Base-by-base conservation (phyloP, 92 coral and sea anemone species). In the Epizoanthus illoricatus region DNA sequence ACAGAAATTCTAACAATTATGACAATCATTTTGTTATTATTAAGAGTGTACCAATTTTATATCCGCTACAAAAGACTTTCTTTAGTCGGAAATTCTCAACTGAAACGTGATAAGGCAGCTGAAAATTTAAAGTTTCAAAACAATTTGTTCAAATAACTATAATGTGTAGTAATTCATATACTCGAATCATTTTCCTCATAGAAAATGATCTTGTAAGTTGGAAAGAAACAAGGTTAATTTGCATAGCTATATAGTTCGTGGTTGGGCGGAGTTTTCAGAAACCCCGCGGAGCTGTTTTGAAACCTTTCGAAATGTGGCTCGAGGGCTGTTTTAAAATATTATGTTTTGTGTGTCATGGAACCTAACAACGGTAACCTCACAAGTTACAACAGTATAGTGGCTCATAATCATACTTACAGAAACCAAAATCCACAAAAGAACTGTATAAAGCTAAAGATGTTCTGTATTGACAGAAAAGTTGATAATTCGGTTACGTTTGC, bases 1-100 rank as follows among this genome's bases (percentile, higher is more conserved):
- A 24, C 23, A 68, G 73, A 68, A 68, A 18, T 39, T 68, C n/a
- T 19, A 68, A 68, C 17, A 43, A 7, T 33, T 66, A 66, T 33
- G 71, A 66, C 28, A 66, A 13, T 66, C 17, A 66, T 12, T 66
- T 68, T 68, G 73, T 36, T 68, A 19, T 16, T 68, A 33, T 66
- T 33, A 3, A 11, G 43, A 36, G 39, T 36, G 47, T 19, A 40
- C 20, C 43, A 68, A 33, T 68, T 68, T 68, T 8, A 39, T 66
- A 66, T 67, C 2, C 18, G 4, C 73, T 40, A 0, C 21, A 43
- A 68, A 4, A 24, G 0, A 64, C 4, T 33, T 68, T 33, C 8
- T 16, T 3, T 18, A 28, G 9, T 0, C 23, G 4, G 20, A 17
- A 62, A 19, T 18, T 4, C 4, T 19, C 13, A 6, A 13, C 69